These are phyloP conservation scores for Porites rus DNA, from an alignment of 92 coral and sea anemone species.

Conservation along the genomic window DNA sequence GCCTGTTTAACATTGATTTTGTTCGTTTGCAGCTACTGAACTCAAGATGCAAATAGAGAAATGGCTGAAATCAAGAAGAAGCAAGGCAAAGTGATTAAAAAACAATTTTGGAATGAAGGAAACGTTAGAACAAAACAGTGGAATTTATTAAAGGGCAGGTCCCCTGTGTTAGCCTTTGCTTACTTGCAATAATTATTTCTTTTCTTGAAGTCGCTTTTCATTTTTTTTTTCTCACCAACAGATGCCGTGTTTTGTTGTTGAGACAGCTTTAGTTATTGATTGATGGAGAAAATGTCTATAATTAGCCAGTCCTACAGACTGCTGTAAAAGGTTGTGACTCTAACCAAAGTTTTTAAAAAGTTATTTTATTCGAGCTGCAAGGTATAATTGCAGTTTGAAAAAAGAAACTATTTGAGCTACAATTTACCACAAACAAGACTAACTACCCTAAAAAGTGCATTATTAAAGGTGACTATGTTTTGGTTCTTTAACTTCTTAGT, in stretches of 20 bases:
- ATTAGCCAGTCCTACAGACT: not conserved
- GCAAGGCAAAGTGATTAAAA: not conserved
- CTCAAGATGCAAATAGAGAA: constrained; percentile 68
- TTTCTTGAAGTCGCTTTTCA: not conserved
- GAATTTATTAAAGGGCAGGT: not conserved
- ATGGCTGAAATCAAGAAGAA: constrained; percentile 66
- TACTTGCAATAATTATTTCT: too few species aligned
- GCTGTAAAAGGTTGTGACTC: not conserved
- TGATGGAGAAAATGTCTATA: not conserved
- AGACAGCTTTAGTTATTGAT: not conserved
- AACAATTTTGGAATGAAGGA: not conserved
- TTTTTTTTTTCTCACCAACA: not conserved
- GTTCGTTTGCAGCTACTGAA: constrained; percentile 61
- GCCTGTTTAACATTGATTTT: too few species aligned
- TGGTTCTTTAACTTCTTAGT: too few species aligned
- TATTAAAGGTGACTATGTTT: not conserved
- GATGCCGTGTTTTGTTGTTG: not conserved
- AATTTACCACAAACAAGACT: not conserved
- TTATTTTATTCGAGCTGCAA: not conserved
- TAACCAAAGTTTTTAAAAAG: too few species aligned
- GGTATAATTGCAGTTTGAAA: not conserved
- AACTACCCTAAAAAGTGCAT: not conserved
- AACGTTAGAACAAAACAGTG: not conserved
- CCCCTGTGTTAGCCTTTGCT: not conserved
- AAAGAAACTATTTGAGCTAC: not conserved